Evolutionary conservation across 2,888 invertebrate species (phyloP), one percentile per base, ranked within the genome.

Genomic region (Portevinia maculata): DNA sequence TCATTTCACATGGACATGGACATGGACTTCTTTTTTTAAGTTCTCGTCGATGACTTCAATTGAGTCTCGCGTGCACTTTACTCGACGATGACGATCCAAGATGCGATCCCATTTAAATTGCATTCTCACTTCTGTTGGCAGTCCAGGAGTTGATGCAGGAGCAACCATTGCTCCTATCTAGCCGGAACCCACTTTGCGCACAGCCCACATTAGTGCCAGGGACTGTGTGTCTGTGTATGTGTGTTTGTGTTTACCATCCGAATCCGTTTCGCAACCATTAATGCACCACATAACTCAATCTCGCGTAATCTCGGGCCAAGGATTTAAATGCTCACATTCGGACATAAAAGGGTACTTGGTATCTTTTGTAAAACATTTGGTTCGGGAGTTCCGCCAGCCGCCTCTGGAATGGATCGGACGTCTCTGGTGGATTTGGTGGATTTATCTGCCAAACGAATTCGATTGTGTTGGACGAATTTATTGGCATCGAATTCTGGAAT

Each of bases 401-500:
- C 60, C 48, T 62, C n/a, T 32, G 37, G 24, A 52, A 48, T 64
- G 55, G 46, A 37, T 64, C 37, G 32, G 32, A 53, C 19, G 41
- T 46, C 41, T 34, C 70, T 59, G 55, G 65, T 73, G 78, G 79
- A 73, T 73, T 84, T 69, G 73, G 44, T 64, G 83, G 79, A 84
- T 84, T 84, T 84, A 84, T 79, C 74, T 84, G 84, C 84, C 84
- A 84, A 84, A 79, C 79, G 64, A 69, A 84, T 84, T 84, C 71
- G 84, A 84, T 84, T 84, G 84, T 64, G 73, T 64, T 39, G 67
- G 84, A 84, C 59, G 84, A 89, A 89, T 89, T 89, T 90, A 89
- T 89, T 87, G 88, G 85, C 89, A 87, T 89, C 89, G 87, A 86
- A 85, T 88, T 87, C 71, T 65, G 15, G 21, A 76, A 83, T 65